A percentile compares a stretch with the other conserved stretches of the same genome.
Evolutionary conservation across 2,888 invertebrate species (phyloP).

Genomic region (Capitulum mitella): DNA sequence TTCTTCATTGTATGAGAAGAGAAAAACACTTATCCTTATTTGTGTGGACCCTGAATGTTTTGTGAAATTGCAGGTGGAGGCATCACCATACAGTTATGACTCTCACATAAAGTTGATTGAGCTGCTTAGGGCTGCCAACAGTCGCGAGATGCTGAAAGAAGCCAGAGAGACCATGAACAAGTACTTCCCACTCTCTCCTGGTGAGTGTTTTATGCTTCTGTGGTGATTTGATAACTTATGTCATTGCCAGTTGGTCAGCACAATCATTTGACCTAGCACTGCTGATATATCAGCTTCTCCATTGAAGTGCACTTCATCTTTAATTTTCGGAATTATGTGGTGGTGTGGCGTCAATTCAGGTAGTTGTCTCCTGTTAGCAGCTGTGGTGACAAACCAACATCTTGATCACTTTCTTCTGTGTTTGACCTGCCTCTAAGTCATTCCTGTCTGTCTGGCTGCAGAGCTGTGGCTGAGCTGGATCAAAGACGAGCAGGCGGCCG

Average conservation of each 20-base stretch:
- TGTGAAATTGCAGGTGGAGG: neutral
- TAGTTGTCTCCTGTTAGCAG: neutral
- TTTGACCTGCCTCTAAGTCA: neutral
- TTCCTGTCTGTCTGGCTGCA: neutral
- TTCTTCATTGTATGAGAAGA: neutral
- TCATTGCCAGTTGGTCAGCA: too few species aligned
- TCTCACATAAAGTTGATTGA: neutral
- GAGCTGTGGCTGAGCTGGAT: constrained; percentile 7
- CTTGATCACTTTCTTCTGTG: neutral
- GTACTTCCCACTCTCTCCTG: neutral
- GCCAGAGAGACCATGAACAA: constrained; percentile 14
- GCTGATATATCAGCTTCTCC: neutral
- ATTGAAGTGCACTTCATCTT: neutral
- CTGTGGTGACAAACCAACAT: neutral
- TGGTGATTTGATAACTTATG: neutral
- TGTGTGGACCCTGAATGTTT: neutral
- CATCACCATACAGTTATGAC: neutral
- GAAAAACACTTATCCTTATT: too few species aligned
- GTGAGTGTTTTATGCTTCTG: neutral
- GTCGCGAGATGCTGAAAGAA: neutral
- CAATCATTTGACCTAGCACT: too few species aligned
- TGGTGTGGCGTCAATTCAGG: neutral
- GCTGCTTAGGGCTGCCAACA: neutral
- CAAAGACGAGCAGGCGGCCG: neutral
- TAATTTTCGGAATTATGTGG: neutral